Evolutionary conservation across 2,113 vertebrate genomes (phyloP), one percentile per base, ranked within the genome.

Genomic region (Gallinago paraguaiae): DNA sequence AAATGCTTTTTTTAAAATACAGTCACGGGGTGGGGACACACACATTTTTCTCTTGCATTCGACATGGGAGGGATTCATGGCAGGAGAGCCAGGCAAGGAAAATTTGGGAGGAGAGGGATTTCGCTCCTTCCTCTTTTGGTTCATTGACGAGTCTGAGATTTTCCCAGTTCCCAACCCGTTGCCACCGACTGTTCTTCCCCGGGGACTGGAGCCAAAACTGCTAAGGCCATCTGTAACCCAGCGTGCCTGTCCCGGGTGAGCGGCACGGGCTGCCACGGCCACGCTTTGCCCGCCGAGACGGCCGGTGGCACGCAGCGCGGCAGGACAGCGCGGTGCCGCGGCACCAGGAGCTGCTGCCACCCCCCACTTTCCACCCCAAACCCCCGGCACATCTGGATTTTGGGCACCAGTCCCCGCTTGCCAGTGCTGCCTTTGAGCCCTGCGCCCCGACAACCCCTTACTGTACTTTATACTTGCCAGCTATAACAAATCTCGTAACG

Each of bases 401-500:
- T 76, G 95, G 95, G 90, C 14, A 2, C 87, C 95, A 86, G 91
- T 60, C 87, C 82, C 15, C 10, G 93, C 93, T 95, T 87, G 86
- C 92, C 94, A 77, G 93, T 22, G 91, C 90, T 79, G 80, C 86
- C 93, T 51, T 94, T 94, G 95, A 88, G 79, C 93, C 96, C 96
- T 88, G 89, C 65, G 59, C 86, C 90, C 97, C 54, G 7, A 97
- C 96, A 96, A 97, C 96, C 97, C 98, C 97, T 92, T 97, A 97
- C 98, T 97, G 98, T 89, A 84, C 98, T 98, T 98, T 98, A 98
- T 94, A 98, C 98, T 98, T 98, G 98, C 98, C 97, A 98, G 97
- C 97, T 96, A 84, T 98, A 94, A 96, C 94, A 93, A 96, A 85
- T 97, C 96, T 97, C 97, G 91, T 98, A 93, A 96, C 97, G 48